Evolutionary conservation across 2,888 invertebrate genomes (phyloP).

Genomic region (Leucoma salicis): DNA sequence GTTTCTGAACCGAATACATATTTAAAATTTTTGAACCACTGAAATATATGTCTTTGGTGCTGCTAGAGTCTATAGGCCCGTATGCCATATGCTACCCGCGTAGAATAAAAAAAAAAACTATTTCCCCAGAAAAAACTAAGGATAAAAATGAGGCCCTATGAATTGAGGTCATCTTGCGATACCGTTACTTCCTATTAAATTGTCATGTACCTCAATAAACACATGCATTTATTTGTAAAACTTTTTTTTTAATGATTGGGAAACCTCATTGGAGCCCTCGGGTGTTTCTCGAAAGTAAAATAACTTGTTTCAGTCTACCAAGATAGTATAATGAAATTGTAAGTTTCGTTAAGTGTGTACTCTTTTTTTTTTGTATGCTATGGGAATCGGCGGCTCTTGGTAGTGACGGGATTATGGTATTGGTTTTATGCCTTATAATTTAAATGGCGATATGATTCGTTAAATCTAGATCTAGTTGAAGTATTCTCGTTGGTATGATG

Average conservation of each 20-base stretch:
- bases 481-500: too few relatives aligned
- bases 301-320: constrained; percentile 41
- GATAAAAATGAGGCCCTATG: constrained; percentile 5
- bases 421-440: too few relatives aligned
- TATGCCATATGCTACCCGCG: too few relatives aligned
- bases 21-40: too few relatives aligned
- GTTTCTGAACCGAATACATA: too few relatives aligned
- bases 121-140: too few relatives aligned
- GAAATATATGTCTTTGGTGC: too few relatives aligned
- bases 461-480: too few relatives aligned
- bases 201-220: constrained; percentile 5
- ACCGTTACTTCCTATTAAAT: constrained; percentile 10
- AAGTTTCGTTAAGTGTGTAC: constrained; percentile 1
- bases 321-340: constrained; percentile 54
- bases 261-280: constrained; percentile 37
- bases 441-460: too few relatives aligned
- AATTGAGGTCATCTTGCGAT: constrained; percentile 8
- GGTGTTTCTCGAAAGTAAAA: constrained; percentile 37
- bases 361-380: neutral
- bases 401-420: neutral
- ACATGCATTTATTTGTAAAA: constrained; percentile 34
- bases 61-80: too few relatives aligned
- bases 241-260: constrained; percentile 27
- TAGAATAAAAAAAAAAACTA: too few relatives aligned
- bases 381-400: neutral